phyloP scores from a whole-genome alignment of 2,113 vertebrate species.

The Malurus alboscapulatus region DNA sequence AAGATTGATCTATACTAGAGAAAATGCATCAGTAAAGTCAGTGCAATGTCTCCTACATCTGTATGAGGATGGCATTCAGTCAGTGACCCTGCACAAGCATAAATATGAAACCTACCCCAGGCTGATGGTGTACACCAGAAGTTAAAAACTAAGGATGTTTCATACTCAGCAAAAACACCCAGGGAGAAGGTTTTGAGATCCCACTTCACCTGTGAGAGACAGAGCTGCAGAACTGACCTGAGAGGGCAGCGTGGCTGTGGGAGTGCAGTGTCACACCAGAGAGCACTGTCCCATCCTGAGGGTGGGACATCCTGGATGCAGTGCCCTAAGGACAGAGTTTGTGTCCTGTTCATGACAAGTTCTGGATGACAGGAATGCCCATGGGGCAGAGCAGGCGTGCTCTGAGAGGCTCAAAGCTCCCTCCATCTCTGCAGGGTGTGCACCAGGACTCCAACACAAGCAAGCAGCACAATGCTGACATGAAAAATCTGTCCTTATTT shows the following conservation, averaged over 20 bases:
- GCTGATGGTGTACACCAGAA: neutral
- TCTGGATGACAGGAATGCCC: neutral
- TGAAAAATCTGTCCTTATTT: neutral
- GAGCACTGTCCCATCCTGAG: neutral
- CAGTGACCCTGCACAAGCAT: neutral
- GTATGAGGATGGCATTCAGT: neutral
- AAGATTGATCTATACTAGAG: neutral
- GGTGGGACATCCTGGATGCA: neutral
- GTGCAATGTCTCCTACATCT: neutral
- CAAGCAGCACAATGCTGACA: rapidly evolving
- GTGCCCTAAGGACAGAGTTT: neutral
- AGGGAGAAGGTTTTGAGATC: neutral
- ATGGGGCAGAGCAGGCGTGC: rapidly evolving
- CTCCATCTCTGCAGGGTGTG: neutral
- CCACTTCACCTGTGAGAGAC: neutral
- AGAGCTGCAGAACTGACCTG: neutral
- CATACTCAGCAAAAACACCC: neutral
- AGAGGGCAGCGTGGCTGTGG: neutral
- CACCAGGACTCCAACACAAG: no score
- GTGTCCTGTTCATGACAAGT: neutral
- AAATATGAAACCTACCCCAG: neutral
- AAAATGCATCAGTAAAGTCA: neutral
- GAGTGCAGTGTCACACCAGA: rapidly evolving
- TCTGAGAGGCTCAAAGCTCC: neutral
- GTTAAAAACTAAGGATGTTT: neutral